Conservation (phyloP, 2,888 invertebrate species). For the Thera obeliscata region DNA sequence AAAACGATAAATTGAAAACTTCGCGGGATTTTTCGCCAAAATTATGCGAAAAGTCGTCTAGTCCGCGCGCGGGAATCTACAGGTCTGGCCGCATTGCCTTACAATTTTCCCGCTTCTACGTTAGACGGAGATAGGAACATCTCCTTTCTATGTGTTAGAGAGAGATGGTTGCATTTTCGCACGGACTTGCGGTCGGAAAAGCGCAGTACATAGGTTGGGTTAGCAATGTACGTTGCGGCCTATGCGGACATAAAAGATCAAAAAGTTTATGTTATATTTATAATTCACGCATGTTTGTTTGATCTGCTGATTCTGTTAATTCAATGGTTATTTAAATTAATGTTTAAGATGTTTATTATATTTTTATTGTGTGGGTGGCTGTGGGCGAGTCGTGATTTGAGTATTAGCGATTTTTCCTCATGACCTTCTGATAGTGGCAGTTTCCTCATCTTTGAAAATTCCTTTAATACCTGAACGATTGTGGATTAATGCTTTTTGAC, state of each 20-base stretch:
- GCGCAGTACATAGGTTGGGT: slow-evolving; percentile 39
- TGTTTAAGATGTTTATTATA: slow-evolving; percentile 15
- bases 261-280: slow-evolving; percentile 49
- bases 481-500: too few relatives aligned
- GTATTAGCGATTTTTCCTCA: background rate
- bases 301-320: slow-evolving; percentile 29
- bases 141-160: slow-evolving; percentile 41
- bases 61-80: slow-evolving; percentile 70
- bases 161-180: slow-evolving; percentile 51
- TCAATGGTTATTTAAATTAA: slow-evolving; percentile 29
- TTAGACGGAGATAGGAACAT: slow-evolving; percentile 47
- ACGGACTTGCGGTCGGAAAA: slow-evolving; percentile 51
- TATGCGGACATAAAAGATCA: slow-evolving; percentile 49
- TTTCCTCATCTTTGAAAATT: slow-evolving; percentile 7
- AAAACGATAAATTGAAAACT: slow-evolving; percentile 37
- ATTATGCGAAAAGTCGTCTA: slow-evolving; percentile 58
- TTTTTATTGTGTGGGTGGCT: slow-evolving; percentile 21
- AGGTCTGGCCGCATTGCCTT: slow-evolving; percentile 73
- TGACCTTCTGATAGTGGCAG: background rate
- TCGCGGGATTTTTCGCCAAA: slow-evolving; percentile 45
- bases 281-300: slow-evolving; percentile 46
- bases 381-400: slow-evolving; percentile 1
- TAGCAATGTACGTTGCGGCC: slow-evolving; percentile 23
- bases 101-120: slow-evolving; percentile 68
- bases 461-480: too few relatives aligned